These are phyloP conservation scores for Grallaria varia DNA, from an alignment of 2,113 vertebrate species.

Conservation along the genomic window DNA sequence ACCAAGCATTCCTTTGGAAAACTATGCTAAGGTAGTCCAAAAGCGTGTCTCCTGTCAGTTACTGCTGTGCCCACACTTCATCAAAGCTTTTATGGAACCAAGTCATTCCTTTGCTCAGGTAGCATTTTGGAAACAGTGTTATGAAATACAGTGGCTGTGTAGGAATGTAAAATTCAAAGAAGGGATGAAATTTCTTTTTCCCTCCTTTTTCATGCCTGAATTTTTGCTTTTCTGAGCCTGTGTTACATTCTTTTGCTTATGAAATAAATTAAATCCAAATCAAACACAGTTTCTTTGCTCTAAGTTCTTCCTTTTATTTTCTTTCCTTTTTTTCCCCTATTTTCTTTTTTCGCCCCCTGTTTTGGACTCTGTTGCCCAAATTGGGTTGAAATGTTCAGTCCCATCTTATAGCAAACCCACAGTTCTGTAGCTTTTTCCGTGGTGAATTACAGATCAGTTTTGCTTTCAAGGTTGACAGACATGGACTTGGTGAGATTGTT, in stretches of 20 bases:
- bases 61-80: neutral
- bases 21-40: neutral
- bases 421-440: conserved; percentile 50
- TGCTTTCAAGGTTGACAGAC: conserved; percentile 61
- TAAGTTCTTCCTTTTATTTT: neutral
- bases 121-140: neutral
- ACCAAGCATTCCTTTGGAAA: neutral
- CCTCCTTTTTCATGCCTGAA: neutral
- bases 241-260: conserved; percentile 5
- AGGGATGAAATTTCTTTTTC: neutral
- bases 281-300: neutral
- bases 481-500: conserved; percentile 25
- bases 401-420: conserved; percentile 46
- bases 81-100: neutral
- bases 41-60: neutral
- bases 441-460: conserved; percentile 62
- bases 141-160: neutral
- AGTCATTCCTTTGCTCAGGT: neutral
- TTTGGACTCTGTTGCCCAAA: neutral
- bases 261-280: conserved; percentile 25
- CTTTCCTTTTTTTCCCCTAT: neutral
- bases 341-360: neutral
- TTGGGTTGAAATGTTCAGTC: conserved; percentile 28
- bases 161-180: neutral
- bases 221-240: neutral